phyloP scores from a whole-genome alignment of 2,113 vertebrate genomes.

The Menidia beryllina region DNA sequence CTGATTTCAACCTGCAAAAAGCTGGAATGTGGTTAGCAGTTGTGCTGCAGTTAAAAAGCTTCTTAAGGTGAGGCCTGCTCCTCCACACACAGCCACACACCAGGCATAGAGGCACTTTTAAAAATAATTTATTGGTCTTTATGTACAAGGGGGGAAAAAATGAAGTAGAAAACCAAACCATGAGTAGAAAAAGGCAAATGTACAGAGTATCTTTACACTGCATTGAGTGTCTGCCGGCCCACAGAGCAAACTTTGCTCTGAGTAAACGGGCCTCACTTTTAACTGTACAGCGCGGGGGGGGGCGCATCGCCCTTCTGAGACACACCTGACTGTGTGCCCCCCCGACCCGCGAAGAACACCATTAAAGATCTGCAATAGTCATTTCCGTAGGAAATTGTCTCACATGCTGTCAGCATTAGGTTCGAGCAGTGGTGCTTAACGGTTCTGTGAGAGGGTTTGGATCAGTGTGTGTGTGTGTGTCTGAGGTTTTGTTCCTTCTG shows the following conservation, averaged over 20 bases:
- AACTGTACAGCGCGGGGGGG: conserved; percentile 58
- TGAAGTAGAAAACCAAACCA: conserved; percentile 78
- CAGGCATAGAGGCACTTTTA: conserved; percentile 55
- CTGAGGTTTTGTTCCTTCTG: conserved; percentile 20
- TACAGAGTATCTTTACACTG: conserved; percentile 81
- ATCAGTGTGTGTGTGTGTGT: not conserved
- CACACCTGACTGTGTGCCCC: conserved; percentile 12
- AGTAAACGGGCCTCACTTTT: conserved; percentile 47
- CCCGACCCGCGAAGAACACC: conserved; percentile 21
- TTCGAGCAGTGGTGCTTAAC: conserved; percentile 6
- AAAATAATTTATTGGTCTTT: conserved; percentile 87
- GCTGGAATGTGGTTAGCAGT: conserved; percentile 63
- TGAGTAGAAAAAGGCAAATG: conserved; percentile 80
- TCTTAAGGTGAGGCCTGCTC: conserved; percentile 19
- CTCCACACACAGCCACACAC: no score
- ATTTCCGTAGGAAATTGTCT: conserved; percentile 73
- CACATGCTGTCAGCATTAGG: conserved; percentile 39
- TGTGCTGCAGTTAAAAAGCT: conserved; percentile 64
- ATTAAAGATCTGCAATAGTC: conserved; percentile 51
- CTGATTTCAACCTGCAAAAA: conserved; percentile 71
- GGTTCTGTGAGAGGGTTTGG: conserved; percentile 33
- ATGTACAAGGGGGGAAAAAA: conserved; percentile 74
- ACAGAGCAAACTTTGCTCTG: conserved; percentile 42
- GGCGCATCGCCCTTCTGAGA: conserved; percentile 18
- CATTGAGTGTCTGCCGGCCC: conserved; percentile 61